Evolutionary conservation across 2,113 vertebrate species (phyloP).

Genomic region (Panthera uncia): DNA sequence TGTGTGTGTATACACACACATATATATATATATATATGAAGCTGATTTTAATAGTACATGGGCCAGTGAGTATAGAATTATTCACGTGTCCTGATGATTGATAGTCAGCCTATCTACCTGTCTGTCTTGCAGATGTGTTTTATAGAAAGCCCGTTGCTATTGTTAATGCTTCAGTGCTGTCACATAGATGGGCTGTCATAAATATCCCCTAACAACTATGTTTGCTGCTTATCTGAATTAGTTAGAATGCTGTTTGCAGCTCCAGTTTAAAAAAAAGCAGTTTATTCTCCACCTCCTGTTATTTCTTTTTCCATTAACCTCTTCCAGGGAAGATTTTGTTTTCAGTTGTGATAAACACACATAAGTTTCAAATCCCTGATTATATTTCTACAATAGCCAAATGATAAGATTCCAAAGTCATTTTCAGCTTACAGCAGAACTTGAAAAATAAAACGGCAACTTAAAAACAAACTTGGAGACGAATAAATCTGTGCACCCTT

Average conservation of each 20-base stretch:
- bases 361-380: constrained; percentile 58
- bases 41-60: constrained; percentile 64
- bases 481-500: not conserved
- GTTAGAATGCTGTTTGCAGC: constrained; percentile 75
- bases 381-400: constrained; percentile 55
- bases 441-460: constrained; percentile 51
- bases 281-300: constrained; percentile 76
- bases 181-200: constrained; percentile 73
- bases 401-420: constrained; percentile 54
- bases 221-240: constrained; percentile 81
- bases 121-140: constrained; percentile 77
- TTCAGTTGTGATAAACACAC: constrained; percentile 62
- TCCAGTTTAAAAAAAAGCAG: constrained; percentile 73
- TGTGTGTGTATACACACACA: fast-evolving
- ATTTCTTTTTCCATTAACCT: constrained; percentile 73
- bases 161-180: constrained; percentile 78
- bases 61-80: constrained; percentile 70
- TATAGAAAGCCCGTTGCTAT: constrained; percentile 72
- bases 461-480: constrained; percentile 42
- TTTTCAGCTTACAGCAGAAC: constrained; percentile 47
- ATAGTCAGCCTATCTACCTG: constrained; percentile 77
- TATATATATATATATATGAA: not conserved
- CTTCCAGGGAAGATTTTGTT: constrained; percentile 75
- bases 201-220: constrained; percentile 74
- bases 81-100: constrained; percentile 78